Conservation (phyloP, 2,113 vertebrate genomes). For the Leptobrachium ailaonicum region DNA sequence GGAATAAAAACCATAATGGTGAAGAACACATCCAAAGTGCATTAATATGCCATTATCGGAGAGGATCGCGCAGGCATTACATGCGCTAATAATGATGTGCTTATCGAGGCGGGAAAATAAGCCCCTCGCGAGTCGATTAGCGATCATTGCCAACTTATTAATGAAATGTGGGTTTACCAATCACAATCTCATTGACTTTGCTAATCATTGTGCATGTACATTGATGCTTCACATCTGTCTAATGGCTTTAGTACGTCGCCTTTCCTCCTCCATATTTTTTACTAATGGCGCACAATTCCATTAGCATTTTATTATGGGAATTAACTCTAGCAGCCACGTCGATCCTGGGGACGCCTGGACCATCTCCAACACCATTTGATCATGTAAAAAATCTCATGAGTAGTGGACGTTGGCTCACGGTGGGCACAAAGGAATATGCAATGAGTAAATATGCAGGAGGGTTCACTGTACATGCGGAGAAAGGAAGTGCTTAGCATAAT, state of each 20-base stretch:
- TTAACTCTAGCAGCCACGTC: not conserved
- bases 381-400: not conserved
- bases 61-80: slow-evolving; percentile 5
- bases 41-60: slow-evolving; percentile 34
- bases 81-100: slow-evolving; percentile 23
- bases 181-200: slow-evolving; percentile 9
- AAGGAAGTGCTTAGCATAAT: no score
- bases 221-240: not conserved
- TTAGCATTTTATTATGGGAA: slow-evolving; percentile 1
- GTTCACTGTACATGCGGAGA: no score
- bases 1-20: not conserved
- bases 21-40: not conserved
- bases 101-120: slow-evolving; percentile 21
- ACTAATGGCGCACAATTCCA: not conserved
- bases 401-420: not conserved
- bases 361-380: not conserved
- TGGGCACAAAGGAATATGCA: not conserved
- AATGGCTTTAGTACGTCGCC: slow-evolving; percentile 6
- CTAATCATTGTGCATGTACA: slow-evolving; percentile 3
- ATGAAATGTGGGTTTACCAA: slow-evolving; percentile 37
- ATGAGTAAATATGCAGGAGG: no score
- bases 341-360: not conserved
- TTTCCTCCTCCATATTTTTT: not conserved
- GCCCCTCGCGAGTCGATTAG: slow-evolving; percentile 13
- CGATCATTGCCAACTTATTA: slow-evolving; percentile 27